Conservation (phyloP, 2,888 invertebrate species). For the Gerris lacustris region DNA sequence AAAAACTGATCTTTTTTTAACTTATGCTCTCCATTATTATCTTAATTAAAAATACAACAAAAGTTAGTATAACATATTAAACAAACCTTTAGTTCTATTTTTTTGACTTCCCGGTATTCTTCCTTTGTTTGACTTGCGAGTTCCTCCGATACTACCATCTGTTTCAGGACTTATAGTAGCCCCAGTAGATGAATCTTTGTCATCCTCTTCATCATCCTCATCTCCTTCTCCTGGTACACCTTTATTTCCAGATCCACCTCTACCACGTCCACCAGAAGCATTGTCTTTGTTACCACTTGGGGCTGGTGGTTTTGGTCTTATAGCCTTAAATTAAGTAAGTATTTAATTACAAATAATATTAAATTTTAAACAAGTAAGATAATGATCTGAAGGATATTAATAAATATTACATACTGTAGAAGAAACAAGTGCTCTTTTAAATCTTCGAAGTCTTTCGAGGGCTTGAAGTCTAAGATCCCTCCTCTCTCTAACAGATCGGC, state of each 20-base stretch:
- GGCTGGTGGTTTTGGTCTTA: slow-evolving; percentile 21
- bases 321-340: slow-evolving; percentile 14
- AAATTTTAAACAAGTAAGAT: no score
- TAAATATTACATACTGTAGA: slow-evolving; percentile 27
- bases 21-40: no score
- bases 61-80: no score
- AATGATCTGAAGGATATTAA: no score
- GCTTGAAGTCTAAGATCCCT: slow-evolving; percentile 36
- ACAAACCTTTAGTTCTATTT: neutral
- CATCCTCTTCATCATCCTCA: slow-evolving; percentile 30
- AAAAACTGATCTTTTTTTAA: no score
- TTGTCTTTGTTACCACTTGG: slow-evolving; percentile 22
- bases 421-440: slow-evolving; percentile 30
- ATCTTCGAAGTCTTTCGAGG: slow-evolving; percentile 24
- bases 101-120: neutral
- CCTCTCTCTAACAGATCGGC: slow-evolving; percentile 36
- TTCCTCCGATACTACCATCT: neutral
- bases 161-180: slow-evolving; percentile 38
- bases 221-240: slow-evolving; percentile 5
- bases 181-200: slow-evolving; percentile 33
- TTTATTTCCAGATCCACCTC: slow-evolving; percentile 16
- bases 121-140: neutral
- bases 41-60: no score
- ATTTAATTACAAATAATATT: neutral
- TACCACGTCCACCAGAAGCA: slow-evolving; percentile 22